Evolutionary conservation across 1,140 invertebrate species (phyloP), one percentile per base, ranked within the genome.

Genomic region (Adelges cooleyi): DNA sequence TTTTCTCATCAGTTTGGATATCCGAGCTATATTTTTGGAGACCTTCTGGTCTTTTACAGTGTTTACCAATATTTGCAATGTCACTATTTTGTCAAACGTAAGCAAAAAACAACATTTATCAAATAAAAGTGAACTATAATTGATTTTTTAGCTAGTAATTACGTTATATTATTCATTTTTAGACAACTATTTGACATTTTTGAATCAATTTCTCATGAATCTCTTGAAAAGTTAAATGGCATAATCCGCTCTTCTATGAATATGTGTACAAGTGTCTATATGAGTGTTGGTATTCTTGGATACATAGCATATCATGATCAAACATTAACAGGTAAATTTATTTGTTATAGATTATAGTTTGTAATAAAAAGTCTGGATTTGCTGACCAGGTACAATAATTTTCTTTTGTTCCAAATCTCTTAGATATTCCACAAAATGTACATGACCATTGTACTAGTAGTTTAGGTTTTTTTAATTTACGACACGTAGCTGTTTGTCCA

Each of bases 111-210:
- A 8, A 44, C n/a, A 44, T n/a, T 44, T 11, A 44, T 15, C 4
- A 44, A 4, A 44, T 15, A n/a, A n/a, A n/a, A n/a, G n/a, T n/a
- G n/a, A n/a, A n/a, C n/a, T n/a, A n/a, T n/a, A n/a, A n/a, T n/a
- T n/a, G n/a, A n/a, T n/a, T n/a, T n/a, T n/a, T n/a, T n/a, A 44
- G 40, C 0, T 13, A 54, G 27, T 46, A 18, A 15, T 48, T 15
- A 29, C 20, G 18, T 62, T 62, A 5, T 51, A 29, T 36, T 23
- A 38, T 65, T 5, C 11, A 6, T 11, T 38, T 51, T 23, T 74
- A 92, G 89, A 65, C 94, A 98, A 78, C 75, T 98, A 27, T 98
- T 98, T 78, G 89, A 95, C 75, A 88, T 98, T 66, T 97, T 95
- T 74, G 92, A 95, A 69, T 84, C 86, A 9, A 79, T 95, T 27